Base-by-base conservation (phyloP, 2,797 vertebrate genomes). In the Acanthornis magna region DNA sequence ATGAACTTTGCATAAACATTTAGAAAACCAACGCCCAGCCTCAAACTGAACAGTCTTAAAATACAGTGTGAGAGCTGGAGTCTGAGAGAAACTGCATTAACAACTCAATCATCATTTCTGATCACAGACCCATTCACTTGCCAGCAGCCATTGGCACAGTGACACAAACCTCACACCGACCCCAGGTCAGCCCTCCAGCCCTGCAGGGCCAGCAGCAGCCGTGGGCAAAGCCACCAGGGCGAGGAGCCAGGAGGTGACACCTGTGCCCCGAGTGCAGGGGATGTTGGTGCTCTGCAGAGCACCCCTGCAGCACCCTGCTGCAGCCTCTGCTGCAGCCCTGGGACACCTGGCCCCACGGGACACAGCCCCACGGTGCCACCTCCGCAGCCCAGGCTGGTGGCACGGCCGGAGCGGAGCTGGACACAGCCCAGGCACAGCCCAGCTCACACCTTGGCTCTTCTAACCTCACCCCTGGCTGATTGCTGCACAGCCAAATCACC, bases 401-500 rank as follows among this genome's bases (percentile, higher is more conserved):
- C 38, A 62, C 12, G 34, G 76, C 14, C 38, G 23, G 77, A 48
- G 32, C 57, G 5, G 38, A 34, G 50, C 15, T 76, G 60, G 22
- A 32, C 20, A 26, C 0, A 0, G 16, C 20, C 20, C 43, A 19
- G 43, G 18, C 23, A 19, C 22, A 25, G 22, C 20, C 27, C 4
- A 3, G 27, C 14, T 27, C 22, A 7, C 1, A 51, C 0, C 0
- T 25, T 12, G 43, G 23, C 36, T 74, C 47, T 77, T 38, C 53
- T 71, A 58, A 81, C 53, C 17, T 53, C 51, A 29, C 1, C 18
- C 34, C 62, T 26, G 60, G 6, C 45, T n/a, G 40, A 42, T 3
- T 58, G 45, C 57, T 29, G 11, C 74, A 34, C 11, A 57, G 38
- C 14, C 68, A 66, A 45, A 38, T 11, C 38, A 10, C 38, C 11